Evolutionary conservation across 2,113 vertebrate genomes (phyloP), one percentile per base, ranked within the genome.

Genomic region (Scopus umbretta): DNA sequence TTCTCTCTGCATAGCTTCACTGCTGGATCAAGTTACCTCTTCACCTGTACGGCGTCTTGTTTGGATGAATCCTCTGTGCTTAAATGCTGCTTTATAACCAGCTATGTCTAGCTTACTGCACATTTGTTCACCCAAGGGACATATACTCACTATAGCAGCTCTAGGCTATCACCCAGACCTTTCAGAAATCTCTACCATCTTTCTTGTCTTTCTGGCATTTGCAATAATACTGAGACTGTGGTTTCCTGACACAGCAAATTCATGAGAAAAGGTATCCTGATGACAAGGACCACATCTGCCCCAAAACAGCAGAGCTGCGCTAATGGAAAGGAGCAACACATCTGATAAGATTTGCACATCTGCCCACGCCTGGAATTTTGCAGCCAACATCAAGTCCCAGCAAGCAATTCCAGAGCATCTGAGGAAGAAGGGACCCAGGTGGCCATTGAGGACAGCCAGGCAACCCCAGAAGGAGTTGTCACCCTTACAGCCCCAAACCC

Each of bases 31-130:
- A 43, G 30, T 40, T 50, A 17, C 36, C 20, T 83, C 49, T 63
- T 84, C 38, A 63, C 9, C 29, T 63, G 23, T 29, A 32, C 0
- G 0, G 8, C 2, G 0, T 40, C 71, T 81, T 21, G 2, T 55
- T 81, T 63, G 68, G 65, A 74, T 47, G 38, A 84, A 53, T 22
- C 38, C 27, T 18, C 20, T 16, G 13, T 38, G 18, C 6, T 78
- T 62, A 66, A 59, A 68, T 50, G 55, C 50, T 86, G 32, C 68
- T 91, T 26, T 62, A 43, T 26, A 78, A 58, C 25, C 9, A 61
- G 19, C 12, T 49, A 52, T 58, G 86, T 71, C 58, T 65, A 90
- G 25, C 58, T 90, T 50, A 29, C 20, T 53, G 53, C 45, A 76
- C 67, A 82, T 84, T 78, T 86, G 14, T 30, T 62, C 72, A 49